A percentile compares a stretch with the other conserved stretches of the same genome.
Evolutionary conservation across 2,113 vertebrate species (phyloP).

Genomic region (Merops nubicus): DNA sequence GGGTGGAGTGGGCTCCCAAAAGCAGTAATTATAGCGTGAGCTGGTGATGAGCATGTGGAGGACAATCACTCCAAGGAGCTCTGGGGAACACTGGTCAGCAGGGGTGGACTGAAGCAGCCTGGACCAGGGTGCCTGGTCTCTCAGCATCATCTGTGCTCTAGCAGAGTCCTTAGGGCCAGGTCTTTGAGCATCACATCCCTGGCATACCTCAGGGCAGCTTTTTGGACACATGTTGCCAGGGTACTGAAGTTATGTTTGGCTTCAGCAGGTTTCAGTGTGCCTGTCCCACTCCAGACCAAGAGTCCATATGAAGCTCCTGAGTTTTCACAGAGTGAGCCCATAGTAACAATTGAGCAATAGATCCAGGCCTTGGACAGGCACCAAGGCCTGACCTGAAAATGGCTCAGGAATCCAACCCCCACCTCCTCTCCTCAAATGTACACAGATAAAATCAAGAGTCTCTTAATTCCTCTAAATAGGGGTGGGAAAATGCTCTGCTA

Average conservation of each 20-base stretch:
- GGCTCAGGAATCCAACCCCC: neutral
- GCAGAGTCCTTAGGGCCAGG: neutral
- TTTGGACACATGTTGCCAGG: neutral
- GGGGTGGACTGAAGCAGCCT: neutral
- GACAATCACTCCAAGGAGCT: neutral
- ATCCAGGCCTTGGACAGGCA: neutral
- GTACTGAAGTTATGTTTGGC: neutral
- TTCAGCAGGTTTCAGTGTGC: neutral
- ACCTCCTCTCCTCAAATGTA: neutral
- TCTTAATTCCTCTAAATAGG: neutral
- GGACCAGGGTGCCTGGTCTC: neutral
- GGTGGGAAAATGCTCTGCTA: neutral
- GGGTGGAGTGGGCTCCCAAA: neutral
- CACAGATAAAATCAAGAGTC: neutral
- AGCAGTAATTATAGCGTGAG: neutral
- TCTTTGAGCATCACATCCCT: neutral
- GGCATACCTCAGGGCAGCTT: neutral
- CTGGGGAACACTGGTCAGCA: neutral
- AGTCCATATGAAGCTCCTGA: neutral
- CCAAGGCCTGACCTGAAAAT: neutral
- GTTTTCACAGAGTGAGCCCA: neutral
- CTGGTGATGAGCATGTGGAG: neutral
- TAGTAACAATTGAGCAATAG: neutral
- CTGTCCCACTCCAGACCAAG: neutral
- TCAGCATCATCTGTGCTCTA: neutral